Percentiles rank a stretch among this genome's conserved stretches.
Conservation (phyloP, 2,888 invertebrate genomes). For the Eupsilia transversa region DNA sequence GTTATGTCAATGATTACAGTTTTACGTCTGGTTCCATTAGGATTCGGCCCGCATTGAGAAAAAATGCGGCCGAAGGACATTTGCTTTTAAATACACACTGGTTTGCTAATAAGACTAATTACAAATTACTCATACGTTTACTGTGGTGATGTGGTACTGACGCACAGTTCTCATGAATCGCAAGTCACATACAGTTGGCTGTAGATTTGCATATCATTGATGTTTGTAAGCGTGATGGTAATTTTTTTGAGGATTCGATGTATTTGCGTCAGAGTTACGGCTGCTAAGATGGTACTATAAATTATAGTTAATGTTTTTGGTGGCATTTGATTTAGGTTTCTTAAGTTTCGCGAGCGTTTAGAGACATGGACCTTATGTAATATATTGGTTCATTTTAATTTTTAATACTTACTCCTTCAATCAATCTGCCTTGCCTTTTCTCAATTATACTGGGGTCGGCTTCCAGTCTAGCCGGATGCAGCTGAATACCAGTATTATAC, state of each 20-base stretch:
- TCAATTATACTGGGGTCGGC: no score
- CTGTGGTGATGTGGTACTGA: constrained; percentile 30
- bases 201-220: constrained; percentile 43
- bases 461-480: no score
- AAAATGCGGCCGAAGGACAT: constrained; percentile 65
- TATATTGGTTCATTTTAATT: no score
- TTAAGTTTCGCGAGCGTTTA: background rate
- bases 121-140: constrained; percentile 40
- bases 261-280: background rate
- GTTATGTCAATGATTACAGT: constrained; percentile 61
- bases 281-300: background rate
- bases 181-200: constrained; percentile 37
- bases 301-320: background rate
- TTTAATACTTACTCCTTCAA: no score
- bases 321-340: background rate
- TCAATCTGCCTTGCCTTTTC: no score
- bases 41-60: constrained; percentile 60
- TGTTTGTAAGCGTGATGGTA: constrained; percentile 16
- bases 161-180: constrained; percentile 43
- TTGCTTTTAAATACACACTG: constrained; percentile 53
- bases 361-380: background rate
- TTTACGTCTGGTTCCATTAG: constrained; percentile 52
- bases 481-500: no score
- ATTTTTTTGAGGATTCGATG: background rate
- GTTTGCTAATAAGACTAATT: constrained; percentile 52